phyloP scores from a whole-genome alignment of 2,888 invertebrate genomes.

The Nyleta sp. region DNA sequence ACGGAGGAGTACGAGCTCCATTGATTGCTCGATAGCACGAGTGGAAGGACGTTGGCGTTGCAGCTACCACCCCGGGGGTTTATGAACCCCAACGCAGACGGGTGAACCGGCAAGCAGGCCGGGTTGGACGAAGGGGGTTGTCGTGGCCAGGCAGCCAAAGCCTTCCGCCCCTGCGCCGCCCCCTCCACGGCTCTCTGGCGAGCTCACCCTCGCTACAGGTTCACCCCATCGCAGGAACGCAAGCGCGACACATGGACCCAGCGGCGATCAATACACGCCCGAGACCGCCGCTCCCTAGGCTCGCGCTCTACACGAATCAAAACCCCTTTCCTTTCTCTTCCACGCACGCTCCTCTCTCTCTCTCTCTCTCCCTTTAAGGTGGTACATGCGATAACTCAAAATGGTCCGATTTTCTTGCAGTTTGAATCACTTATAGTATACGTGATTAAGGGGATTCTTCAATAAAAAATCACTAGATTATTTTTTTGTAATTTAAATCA shows the following conservation, averaged over 20 bases:
- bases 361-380: constrained; percentile 1
- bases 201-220: constrained; percentile 71
- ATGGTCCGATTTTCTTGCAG: no score
- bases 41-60: constrained; percentile 73
- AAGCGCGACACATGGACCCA: constrained; percentile 81
- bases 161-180: constrained; percentile 47
- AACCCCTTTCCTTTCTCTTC: constrained; percentile 59
- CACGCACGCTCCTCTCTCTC: constrained; percentile 13
- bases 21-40: constrained; percentile 78
- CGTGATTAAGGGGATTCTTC: no score
- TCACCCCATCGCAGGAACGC: constrained; percentile 74
- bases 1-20: constrained; percentile 75
- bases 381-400: no score
- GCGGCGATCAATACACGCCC: constrained; percentile 80
- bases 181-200: constrained; percentile 38
- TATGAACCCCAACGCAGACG: constrained; percentile 77
- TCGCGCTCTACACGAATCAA: constrained; percentile 60
- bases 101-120: constrained; percentile 54
- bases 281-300: constrained; percentile 69
- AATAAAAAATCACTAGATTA: no score
- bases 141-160: constrained; percentile 49
- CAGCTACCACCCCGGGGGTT: constrained; percentile 76
- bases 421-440: no score
- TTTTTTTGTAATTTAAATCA: no score
- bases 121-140: constrained; percentile 36